Conservation (phyloP, 1,140 invertebrate genomes). For the Apis cerana region DNA sequence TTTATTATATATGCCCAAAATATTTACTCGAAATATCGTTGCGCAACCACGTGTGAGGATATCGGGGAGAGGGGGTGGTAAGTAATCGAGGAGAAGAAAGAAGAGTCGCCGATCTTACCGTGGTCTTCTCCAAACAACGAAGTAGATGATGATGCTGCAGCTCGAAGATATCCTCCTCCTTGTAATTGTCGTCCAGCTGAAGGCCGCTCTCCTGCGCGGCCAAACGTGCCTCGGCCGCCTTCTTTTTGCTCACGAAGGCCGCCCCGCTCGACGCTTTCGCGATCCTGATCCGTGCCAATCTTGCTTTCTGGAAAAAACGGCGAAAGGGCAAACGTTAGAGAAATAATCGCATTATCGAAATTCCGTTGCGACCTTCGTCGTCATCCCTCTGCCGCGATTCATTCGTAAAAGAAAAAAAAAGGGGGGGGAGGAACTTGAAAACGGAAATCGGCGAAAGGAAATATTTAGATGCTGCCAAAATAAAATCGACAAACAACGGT, state of each 20-base stretch:
- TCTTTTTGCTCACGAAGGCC: slow-evolving; percentile 99
- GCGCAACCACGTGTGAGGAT: no score
- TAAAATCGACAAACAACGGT: neutral
- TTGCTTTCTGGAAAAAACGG: slow-evolving; percentile 93
- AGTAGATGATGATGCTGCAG: slow-evolving; percentile 99
- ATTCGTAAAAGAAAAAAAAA: neutral
- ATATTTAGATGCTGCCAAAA: slow-evolving; percentile 4
- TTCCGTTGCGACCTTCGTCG: neutral
- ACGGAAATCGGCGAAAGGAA: neutral
- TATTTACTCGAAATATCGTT: neutral
- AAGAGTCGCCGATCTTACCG: slow-evolving; percentile 84
- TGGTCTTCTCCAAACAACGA: slow-evolving; percentile 98
- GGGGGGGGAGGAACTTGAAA: no score
- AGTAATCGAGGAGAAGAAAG: no score
- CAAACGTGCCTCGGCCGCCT: slow-evolving; percentile 96
- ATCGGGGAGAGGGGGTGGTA: neutral
- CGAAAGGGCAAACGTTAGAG: neutral
- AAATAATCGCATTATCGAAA: neutral
- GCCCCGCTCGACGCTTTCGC: slow-evolving; percentile 99
- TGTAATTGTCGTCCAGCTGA: slow-evolving; percentile 92
- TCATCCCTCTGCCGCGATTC: neutral
- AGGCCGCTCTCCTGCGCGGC: slow-evolving; percentile 95
- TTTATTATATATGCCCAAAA: neutral
- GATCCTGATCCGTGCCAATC: slow-evolving; percentile 97
- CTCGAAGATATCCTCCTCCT: slow-evolving; percentile 98